Conservation (phyloP, 2,797 vertebrate species). For the Phoebastria nigripes region DNA sequence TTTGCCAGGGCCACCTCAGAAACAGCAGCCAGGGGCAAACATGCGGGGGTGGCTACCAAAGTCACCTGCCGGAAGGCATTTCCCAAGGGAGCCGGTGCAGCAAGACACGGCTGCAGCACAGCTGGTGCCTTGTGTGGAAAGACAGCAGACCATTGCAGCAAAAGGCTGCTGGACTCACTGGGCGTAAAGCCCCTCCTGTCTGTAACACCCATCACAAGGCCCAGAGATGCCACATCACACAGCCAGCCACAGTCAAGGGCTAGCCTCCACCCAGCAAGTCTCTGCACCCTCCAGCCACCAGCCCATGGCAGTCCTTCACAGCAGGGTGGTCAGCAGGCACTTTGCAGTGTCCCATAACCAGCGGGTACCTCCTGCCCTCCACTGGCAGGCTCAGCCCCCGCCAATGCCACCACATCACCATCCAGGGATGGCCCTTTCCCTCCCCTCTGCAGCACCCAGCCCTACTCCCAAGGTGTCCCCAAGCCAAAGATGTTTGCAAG, state of each 20-base stretch:
- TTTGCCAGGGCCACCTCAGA: neutral
- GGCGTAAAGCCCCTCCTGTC: neutral
- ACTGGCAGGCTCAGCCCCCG: neutral
- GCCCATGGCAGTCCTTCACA: neutral
- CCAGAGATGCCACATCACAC: accelerated
- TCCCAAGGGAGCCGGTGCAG: neutral
- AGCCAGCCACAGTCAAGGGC: neutral
- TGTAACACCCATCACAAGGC: neutral
- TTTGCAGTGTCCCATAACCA: accelerated
- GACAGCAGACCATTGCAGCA: neutral
- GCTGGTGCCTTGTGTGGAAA: neutral
- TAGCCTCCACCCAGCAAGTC: accelerated
- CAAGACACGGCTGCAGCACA: neutral
- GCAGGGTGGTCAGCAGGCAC: neutral
- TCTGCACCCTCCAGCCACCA: neutral
- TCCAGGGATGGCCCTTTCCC: neutral
- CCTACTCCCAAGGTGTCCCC: neutral
- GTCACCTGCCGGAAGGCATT: neutral
- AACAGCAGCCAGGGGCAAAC: neutral
- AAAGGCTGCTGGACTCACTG: neutral
- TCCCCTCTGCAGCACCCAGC: neutral
- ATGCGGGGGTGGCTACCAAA: accelerated
- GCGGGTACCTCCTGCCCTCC: neutral
- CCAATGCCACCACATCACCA: neutral
- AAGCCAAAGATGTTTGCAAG: neutral